phyloP scores from a whole-genome alignment of 2,888 invertebrate genomes.

The Andrena minutula region DNA sequence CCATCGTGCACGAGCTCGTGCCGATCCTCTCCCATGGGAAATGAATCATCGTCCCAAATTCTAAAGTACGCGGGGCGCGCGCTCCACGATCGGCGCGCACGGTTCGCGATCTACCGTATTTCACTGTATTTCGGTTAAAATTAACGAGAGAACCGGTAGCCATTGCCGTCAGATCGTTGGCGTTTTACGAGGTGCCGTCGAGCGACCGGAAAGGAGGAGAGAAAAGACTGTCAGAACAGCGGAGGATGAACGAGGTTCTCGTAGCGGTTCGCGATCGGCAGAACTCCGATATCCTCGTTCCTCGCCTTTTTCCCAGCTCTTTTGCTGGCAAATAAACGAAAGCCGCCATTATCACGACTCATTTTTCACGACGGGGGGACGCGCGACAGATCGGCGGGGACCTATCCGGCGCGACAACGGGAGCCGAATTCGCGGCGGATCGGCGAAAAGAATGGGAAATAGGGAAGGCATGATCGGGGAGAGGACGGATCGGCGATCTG shows the following conservation, averaged over 20 bases:
- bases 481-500: background rate
- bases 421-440: background rate
- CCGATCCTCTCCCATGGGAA: too few species aligned
- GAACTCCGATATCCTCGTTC: constrained; percentile 63
- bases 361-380: constrained; percentile 67
- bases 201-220: constrained; percentile 9
- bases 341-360: constrained; percentile 82
- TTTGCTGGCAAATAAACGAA: constrained; percentile 80
- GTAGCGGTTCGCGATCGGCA: constrained; percentile 45
- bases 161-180: background rate
- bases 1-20: too few species aligned
- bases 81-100: background rate
- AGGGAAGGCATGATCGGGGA: background rate
- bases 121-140: background rate
- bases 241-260: constrained; percentile 23
- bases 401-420: background rate
- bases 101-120: background rate
- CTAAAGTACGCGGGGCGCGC: too few species aligned
- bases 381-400: constrained; percentile 15
- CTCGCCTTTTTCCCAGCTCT: constrained; percentile 72
- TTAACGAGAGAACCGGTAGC: background rate
- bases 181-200: background rate
- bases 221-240: constrained; percentile 44
- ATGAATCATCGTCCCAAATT: too few species aligned
- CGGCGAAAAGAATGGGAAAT: background rate